phyloP scores from a whole-genome alignment of 2,113 vertebrate species.

The Tetrax tetrax region DNA sequence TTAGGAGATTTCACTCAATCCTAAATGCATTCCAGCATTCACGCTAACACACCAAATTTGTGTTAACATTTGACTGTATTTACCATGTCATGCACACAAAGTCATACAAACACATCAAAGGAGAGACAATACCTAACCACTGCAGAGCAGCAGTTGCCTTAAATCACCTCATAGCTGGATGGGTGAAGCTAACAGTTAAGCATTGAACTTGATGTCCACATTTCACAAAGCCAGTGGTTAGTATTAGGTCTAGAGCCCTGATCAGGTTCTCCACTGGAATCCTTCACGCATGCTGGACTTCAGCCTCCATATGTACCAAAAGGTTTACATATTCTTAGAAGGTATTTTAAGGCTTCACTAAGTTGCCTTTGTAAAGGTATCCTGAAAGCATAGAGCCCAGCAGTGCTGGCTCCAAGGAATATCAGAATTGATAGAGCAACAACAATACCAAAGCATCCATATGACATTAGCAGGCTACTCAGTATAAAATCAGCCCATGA shows the following conservation, averaged over 20 bases:
- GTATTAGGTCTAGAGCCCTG: background rate
- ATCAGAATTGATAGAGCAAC: background rate
- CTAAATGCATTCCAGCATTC: background rate
- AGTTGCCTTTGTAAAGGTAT: background rate
- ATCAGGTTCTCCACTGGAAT: background rate
- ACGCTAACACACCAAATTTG: background rate
- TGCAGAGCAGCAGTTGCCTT: background rate
- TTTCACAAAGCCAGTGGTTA: background rate
- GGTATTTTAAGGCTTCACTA: background rate
- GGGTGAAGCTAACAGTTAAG: background rate
- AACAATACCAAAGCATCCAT: background rate
- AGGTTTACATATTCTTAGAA: background rate
- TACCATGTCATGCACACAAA: background rate
- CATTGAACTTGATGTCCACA: background rate
- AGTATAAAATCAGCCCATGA: background rate
- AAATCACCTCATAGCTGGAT: background rate
- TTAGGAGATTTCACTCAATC: background rate
- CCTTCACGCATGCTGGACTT: background rate
- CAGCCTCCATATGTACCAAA: background rate
- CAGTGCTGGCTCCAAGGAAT: background rate
- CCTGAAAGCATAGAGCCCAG: background rate
- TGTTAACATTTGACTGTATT: background rate
- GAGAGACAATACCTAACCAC: background rate
- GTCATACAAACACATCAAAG: background rate
- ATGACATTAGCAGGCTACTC: background rate